Evolutionary conservation across 2,888 invertebrate genomes (phyloP), one percentile per base, ranked within the genome.

Genomic region (Parthenolecanium corni): DNA sequence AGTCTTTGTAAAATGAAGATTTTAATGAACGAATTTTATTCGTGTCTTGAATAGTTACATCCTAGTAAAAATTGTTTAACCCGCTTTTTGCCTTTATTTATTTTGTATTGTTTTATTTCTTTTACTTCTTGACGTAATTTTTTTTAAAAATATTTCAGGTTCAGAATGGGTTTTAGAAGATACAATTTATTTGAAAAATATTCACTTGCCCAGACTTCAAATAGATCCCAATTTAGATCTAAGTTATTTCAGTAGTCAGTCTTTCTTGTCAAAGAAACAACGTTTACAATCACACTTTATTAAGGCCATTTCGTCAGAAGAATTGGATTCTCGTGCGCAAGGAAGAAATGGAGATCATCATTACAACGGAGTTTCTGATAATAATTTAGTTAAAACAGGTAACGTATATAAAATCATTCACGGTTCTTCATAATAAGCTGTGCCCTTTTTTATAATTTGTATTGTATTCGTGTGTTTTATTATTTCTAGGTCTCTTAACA

Each of bases 151-250:
- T 23, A 40, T 64, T 64, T 6, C 58, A 73, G 74, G 81, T 11
- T 79, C 79, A 12, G 79, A 80, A 69, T 97, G 96, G 96, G 80
- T 94, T 49, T 76, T 94, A 12, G 96, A 97, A 73, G 96, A 97
- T 70, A 92, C 91, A 1, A 94, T 97, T 68, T 91, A 94, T 68
- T 75, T 97, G 69, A 85, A 89, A 72, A 94, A 95, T 72, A 91
- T 95, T 66, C 88, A 89, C 72, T 74, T 95, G 68, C 90, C 89
- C 0, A 76, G 88, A 57, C 87, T 89, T 16, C 69, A 69, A 58
- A 81, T 89, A 1, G 89, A 89, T 68, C 84, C 86, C 52, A 86
- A 88, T 74, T 79, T 90, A 52, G 90, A 90, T 72, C 74, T 90
- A 66, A 88, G 88, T 66, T 89, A 89, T 72, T 74, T 89, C 44